A percentile compares a stretch with the other conserved stretches of the same genome.
These are phyloP conservation scores for Zophobas atratus DNA, from an alignment of 1,140 invertebrate species.

Conservation along the genomic window DNA sequence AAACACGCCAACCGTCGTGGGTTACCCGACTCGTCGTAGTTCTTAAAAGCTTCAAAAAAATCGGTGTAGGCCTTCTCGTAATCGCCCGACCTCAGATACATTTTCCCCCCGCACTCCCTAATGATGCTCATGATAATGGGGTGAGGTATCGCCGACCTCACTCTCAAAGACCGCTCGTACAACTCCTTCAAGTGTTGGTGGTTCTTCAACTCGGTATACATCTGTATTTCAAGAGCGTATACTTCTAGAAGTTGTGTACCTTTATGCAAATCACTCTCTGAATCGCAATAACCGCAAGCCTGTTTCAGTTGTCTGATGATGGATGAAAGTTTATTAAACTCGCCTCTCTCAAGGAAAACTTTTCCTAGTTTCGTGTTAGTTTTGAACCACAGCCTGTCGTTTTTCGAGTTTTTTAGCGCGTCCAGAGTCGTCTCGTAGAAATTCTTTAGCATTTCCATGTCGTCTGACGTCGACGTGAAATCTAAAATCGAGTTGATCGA, in stretches of 20 bases:
- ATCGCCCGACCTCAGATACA: slow-evolving; percentile 98
- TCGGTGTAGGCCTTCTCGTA: slow-evolving; percentile 97
- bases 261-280: slow-evolving; percentile 98
- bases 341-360: slow-evolving; percentile 95
- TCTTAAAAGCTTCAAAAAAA: slow-evolving; percentile 99
- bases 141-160: slow-evolving; percentile 99
- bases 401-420: slow-evolving; percentile 97
- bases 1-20: slow-evolving; percentile 96
- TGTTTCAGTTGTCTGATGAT: slow-evolving; percentile 97
- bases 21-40: slow-evolving; percentile 99
- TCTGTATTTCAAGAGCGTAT: slow-evolving; percentile 99
- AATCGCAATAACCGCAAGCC: slow-evolving; percentile 97
- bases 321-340: slow-evolving; percentile 93
- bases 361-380: slow-evolving; percentile 99
- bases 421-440: slow-evolving; percentile 99
- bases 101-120: slow-evolving; percentile 99
- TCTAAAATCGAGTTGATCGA: slow-evolving; percentile 99
- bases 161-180: slow-evolving; percentile 97
- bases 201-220: slow-evolving; percentile 99
- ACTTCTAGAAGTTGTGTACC: slow-evolving; percentile 98
- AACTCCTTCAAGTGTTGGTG: slow-evolving; percentile 98
- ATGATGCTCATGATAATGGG: slow-evolving; percentile 99
- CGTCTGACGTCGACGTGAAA: slow-evolving; percentile 98
- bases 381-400: slow-evolving; percentile 99
- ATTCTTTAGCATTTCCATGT: slow-evolving; percentile 98